phyloP scores from a whole-genome alignment of 2,888 invertebrate genomes.

The Gymnoscelis rufifasciata region DNA sequence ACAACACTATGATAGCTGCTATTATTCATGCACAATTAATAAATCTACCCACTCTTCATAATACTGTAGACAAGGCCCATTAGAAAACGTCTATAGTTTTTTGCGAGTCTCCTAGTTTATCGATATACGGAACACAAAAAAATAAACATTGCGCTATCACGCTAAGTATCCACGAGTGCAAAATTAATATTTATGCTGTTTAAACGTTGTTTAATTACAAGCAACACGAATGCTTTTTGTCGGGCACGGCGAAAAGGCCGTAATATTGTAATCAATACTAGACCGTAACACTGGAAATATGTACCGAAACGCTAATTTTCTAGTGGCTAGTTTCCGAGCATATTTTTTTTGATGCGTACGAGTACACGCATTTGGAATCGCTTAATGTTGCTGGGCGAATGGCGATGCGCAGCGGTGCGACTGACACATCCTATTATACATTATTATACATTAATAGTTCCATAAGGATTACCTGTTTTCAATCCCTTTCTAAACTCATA shows the following conservation, averaged over 20 bases:
- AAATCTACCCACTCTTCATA: slow-evolving; percentile 3
- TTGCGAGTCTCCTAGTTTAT: slow-evolving; percentile 2
- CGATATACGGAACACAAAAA: slow-evolving; percentile 25
- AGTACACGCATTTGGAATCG: not conserved
- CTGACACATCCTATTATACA: no score
- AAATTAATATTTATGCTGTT: slow-evolving; percentile 68
- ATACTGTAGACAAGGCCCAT: slow-evolving; percentile 4
- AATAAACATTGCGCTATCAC: slow-evolving; percentile 52
- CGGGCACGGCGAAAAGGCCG: slow-evolving; percentile 28
- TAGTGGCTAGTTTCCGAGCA: not conserved
- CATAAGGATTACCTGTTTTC: no score
- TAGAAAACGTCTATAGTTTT: slow-evolving; percentile 6
- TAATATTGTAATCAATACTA: slow-evolving; percentile 28
- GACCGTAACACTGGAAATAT: slow-evolving; percentile 16
- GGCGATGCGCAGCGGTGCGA: not conserved
- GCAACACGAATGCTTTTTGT: slow-evolving; percentile 49
- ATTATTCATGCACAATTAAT: slow-evolving; percentile 8
- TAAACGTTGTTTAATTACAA: slow-evolving; percentile 70
- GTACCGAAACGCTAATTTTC: slow-evolving; percentile 10
- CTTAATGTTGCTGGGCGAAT: not conserved
- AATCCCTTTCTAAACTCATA: no score
- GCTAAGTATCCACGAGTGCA: slow-evolving; percentile 50
- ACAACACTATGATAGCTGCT: slow-evolving; percentile 2
- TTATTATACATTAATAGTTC: no score
- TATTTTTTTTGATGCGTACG: not conserved